Evolutionary conservation across 2,888 invertebrate species (phyloP).

Genomic region (Caenorhabditis angaria): DNA sequence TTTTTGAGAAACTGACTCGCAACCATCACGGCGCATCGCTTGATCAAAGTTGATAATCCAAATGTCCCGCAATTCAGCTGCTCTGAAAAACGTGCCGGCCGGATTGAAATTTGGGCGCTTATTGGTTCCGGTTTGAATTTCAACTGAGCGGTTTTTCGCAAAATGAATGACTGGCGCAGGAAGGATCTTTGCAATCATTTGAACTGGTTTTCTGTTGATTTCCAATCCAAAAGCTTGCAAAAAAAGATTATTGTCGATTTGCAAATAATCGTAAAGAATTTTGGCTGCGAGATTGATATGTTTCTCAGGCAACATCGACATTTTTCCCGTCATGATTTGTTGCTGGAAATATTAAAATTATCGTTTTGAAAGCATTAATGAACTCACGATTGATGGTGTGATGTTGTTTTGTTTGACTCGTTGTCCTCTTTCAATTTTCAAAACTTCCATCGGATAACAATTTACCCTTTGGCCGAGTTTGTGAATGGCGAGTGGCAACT

Average conservation of each 20-base stretch:
- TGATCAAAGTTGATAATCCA: constrained; percentile 15
- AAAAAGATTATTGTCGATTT: constrained; percentile 19
- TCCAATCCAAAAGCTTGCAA: constrained; percentile 28
- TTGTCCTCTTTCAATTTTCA: constrained; percentile 35
- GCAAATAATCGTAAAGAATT: constrained; percentile 7
- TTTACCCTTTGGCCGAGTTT: background rate
- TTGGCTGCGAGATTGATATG: constrained; percentile 12
- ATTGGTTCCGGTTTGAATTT: background rate
- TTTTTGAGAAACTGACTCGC: constrained; percentile 10
- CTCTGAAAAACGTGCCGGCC: constrained; percentile 1
- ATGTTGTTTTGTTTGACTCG: constrained; percentile 32
- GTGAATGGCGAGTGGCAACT: constrained; percentile 29
- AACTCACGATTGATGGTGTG: constrained; percentile 8
- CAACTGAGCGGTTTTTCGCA: background rate
- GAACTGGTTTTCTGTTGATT: constrained; percentile 1
- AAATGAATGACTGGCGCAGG: constrained; percentile 20
- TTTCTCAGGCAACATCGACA: constrained; percentile 15
- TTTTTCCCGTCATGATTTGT: constrained; percentile 21
- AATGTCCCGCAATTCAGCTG: constrained; percentile 11
- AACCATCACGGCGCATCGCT: constrained; percentile 6
- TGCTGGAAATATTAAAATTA: constrained; percentile 20
- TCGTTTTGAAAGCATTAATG: background rate
- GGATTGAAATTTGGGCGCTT: background rate
- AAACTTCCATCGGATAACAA: constrained; percentile 38
- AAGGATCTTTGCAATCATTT: constrained; percentile 15